Percentiles rank a stretch among this genome's conserved stretches.
These are phyloP conservation scores for Eurystomus glaucurus DNA, from an alignment of 2,797 vertebrate species.

Conservation along the genomic window DNA sequence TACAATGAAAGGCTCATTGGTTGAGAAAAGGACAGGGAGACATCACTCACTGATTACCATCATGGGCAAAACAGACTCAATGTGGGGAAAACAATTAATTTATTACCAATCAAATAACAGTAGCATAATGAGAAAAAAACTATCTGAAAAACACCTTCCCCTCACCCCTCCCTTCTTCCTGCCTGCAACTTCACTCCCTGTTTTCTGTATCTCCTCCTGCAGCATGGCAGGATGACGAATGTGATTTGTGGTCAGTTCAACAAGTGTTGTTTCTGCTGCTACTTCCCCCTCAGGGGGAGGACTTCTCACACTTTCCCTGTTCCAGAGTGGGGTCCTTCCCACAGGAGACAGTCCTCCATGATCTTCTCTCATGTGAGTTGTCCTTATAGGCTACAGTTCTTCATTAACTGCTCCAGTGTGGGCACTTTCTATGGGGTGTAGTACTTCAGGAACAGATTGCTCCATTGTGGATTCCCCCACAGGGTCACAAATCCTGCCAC, in stretches of 20 bases:
- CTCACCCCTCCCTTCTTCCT: background rate
- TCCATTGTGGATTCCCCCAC: fast-evolving
- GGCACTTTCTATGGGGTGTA: background rate
- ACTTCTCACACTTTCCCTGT: background rate
- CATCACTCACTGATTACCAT: background rate
- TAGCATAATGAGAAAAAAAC: background rate
- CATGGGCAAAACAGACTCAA: background rate
- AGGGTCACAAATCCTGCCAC: background rate
- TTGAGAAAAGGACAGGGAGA: background rate
- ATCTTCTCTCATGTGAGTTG: background rate
- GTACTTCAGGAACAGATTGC: background rate
- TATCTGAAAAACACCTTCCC: background rate
- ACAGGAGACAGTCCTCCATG: too few relatives aligned
- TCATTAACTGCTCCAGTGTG: background rate
- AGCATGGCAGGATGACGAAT: background rate
- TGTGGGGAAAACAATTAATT: background rate
- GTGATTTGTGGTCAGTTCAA: background rate
- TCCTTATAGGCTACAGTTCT: background rate
- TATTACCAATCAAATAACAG: background rate
- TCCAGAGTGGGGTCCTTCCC: background rate
- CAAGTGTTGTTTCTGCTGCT: background rate
- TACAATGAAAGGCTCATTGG: background rate
- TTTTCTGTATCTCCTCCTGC: background rate
- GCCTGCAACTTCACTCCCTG: background rate
- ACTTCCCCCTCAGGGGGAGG: background rate